Base-by-base conservation (phyloP, 1,140 invertebrate genomes). In the Zaprionus vittiger region DNA sequence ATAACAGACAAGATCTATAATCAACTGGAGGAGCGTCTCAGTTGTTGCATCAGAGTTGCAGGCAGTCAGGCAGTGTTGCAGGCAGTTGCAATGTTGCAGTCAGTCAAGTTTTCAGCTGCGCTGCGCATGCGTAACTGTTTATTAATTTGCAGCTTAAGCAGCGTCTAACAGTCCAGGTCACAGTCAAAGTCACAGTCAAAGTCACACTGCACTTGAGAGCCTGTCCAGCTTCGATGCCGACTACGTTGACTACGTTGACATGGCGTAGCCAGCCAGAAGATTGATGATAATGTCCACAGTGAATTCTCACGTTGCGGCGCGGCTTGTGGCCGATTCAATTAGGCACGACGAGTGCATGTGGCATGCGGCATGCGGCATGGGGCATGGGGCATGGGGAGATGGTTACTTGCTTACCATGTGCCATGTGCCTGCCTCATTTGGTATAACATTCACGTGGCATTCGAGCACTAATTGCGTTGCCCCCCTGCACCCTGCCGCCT, bases 71-170 rank as follows among this genome's bases (percentile, higher is more conserved):
- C 63, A 56, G 69, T n/a, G n/a, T n/a, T n/a, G 20, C 20, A 20
- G 20, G 6, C 70, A 82, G 49, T 41, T 17, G 47, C 66, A 44
- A 60, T 20, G 68, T 37, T 67, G 55, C 83, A 87, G 80, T 9
- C 31, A 34, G 9, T 34, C 82, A 72, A 75, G 82, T 81, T 85
- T 47, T 70, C 49, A 62, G 44, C 69, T 52, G 77, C 73, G 28
- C 65, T 34, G 78, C 74, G 81, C 84, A 89, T 87, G 84, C 84
- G 84, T 87, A 87, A 87, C 84, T 87, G 84, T 87, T 87, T 84
- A 89, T 87, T 87, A 87, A 87, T 89, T 89, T 79, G 73, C 41
- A 64, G 59, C 59, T 74, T 49, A 68, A 71, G 47, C 77, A 59
- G 54, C 65, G 1, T 24, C 31, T 31, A 65, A 38, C 26, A 31